Conservation (phyloP, 2,888 invertebrate genomes). For the Troides aeacus region DNA sequence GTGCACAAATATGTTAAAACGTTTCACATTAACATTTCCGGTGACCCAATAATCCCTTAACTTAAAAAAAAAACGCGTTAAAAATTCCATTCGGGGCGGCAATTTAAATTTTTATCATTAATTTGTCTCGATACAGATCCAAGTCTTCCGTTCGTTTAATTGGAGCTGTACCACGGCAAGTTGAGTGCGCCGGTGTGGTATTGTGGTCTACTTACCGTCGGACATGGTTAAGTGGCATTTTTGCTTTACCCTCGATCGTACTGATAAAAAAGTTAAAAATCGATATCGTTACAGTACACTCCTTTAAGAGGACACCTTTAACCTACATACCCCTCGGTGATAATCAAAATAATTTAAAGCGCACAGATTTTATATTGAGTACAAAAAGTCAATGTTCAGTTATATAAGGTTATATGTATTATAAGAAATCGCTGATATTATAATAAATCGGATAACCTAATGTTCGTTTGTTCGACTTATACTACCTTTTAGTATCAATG, state of each 20-base stretch:
- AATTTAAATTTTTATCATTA: constrained; percentile 27
- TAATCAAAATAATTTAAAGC: constrained; percentile 22
- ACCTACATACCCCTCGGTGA: constrained; percentile 17
- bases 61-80: constrained; percentile 9
- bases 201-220: constrained; percentile 26
- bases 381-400: constrained; percentile 18
- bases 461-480: no score
- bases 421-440: no score
- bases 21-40: constrained; percentile 11
- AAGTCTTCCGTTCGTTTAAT: constrained; percentile 11
- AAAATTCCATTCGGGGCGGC: constrained; percentile 9
- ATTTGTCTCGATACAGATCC: constrained; percentile 17
- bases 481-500: no score
- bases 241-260: constrained; percentile 19
- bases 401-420: constrained; percentile 8
- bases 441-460: no score
- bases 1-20: no score
- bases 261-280: constrained; percentile 26
- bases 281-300: constrained; percentile 12
- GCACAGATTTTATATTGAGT: constrained; percentile 3
- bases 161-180: constrained; percentile 9
- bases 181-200: constrained; percentile 6
- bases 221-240: constrained; percentile 24
- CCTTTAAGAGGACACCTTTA: constrained; percentile 19
- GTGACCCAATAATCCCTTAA: constrained; percentile 15